Evolutionary conservation across 2,113 vertebrate species (phyloP), one percentile per base, ranked within the genome.

Genomic region (Melospiza georgiana): DNA sequence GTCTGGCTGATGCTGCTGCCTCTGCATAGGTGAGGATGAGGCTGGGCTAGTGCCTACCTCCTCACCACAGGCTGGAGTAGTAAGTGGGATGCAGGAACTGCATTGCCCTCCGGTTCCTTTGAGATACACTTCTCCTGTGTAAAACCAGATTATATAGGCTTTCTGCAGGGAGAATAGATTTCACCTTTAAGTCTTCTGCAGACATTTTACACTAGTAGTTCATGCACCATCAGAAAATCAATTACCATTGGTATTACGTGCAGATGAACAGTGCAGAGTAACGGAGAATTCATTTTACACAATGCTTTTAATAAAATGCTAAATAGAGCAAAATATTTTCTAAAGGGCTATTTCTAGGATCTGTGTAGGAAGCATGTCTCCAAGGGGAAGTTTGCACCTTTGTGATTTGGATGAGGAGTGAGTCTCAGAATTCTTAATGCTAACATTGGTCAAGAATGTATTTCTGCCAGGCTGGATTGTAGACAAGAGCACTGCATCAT

Each of bases 291-390:
- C 82, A 77, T 96, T 95, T 95, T 87, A 87, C 90, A 96, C 72
- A 95, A 95, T 95, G 92, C 89, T 93, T 93, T 85, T 95, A 95
- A 95, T 94, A 92, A 97, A 96, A 93, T 89, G 78, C 95, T 95
- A 97, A 97, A 97, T 97, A 96, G 90, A 96, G 94, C 77, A 96
- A 96, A 96, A 95, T 97, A 80, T 97, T 97, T 97, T 96, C 87
- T 69, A 35, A 92, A 83, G 61, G 91, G 55, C 91, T 97, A 95
- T 97, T 97, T 97, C 96, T 95, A 97, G 91, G 39, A 57, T 82
- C 76, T 81, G n/a, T 72, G 75, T 75, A 95, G 83, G 94, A 97
- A 90, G 49, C 59, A 57, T 30, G 54, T 84, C 66, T 90, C 76
- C 7, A 14, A 93, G 66, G 73, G 69, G 76, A 96, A 89, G 61